Base-by-base conservation (phyloP, 2,888 invertebrate species). In the Trachelus iudaicus region DNA sequence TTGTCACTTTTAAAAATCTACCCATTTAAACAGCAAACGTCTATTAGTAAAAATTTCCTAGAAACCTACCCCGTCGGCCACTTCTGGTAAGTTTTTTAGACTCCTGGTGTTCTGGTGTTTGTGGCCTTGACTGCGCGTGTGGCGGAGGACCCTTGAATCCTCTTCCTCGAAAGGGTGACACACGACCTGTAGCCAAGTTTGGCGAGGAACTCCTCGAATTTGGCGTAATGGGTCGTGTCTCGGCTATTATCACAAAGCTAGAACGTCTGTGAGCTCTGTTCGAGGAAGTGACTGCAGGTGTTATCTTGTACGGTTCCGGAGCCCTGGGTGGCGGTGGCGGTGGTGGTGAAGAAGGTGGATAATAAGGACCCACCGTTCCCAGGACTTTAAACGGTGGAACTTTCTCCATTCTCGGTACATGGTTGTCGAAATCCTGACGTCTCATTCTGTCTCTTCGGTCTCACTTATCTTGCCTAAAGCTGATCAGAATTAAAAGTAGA, bases 181-280 rank as follows among this genome's bases (percentile, higher is more conserved):
- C 92, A 79, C 93, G 92, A 6, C 93, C 94, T 0, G 92, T 86
- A 77, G 90, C 84, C 0, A 93, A 92, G 81, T 92, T 87, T 23
- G 90, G 89, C 81, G 92, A 92, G 37, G 91, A 89, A n/a, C 93
- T 92, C 11, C 93, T 92, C 23, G 94, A 93, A 79, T 82, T 84
- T 56, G 90, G 87, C 30, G 92, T 91, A 73, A 91, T 90, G 6
- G 94, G 93, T 4, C 93, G 91, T 75, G 92, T 89, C 82, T 95
- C 94, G 23, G 94, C 93, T 79, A 96, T 92, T 83, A 96, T 95
- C 81, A 95, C 95, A 89, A 96, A 96, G 4, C 95, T 94, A 11
- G 94, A 93, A 88, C 95, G 94, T 78, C 94, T 93, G 86, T 95
- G 95, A 79, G 94, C 92, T 80, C 95, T 93, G 34, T 92, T 90